Conservation (phyloP, 2,888 invertebrate species). For the Eristalis pertinax region DNA sequence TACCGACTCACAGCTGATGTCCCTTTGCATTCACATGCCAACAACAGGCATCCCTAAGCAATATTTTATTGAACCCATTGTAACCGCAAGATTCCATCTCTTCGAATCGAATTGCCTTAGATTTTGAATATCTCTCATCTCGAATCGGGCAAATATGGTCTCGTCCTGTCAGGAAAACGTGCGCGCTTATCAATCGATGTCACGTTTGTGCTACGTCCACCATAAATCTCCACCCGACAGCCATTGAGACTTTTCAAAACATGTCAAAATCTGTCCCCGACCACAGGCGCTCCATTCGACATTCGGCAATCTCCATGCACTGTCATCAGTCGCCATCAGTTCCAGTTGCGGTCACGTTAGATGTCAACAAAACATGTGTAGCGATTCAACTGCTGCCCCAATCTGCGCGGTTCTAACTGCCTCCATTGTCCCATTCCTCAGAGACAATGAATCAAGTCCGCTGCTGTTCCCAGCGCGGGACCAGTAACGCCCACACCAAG, state of each 20-base stretch:
- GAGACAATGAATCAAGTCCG: conserved; percentile 41
- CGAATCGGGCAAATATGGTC: neutral
- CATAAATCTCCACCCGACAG: neutral
- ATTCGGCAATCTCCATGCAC: neutral
- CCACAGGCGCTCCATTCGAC: neutral
- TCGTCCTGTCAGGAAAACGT: neutral
- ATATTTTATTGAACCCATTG: too few species aligned
- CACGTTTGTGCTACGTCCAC: neutral
- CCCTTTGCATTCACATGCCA: too few species aligned
- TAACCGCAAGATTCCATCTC: neutral
- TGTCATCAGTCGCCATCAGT: neutral
- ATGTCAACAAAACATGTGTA: neutral
- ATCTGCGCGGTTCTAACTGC: neutral
- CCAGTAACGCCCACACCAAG: neutral
- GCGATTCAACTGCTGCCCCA: neutral
- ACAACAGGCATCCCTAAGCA: too few species aligned
- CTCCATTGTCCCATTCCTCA: neutral
- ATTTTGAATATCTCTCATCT: neutral
- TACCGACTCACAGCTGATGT: too few species aligned
- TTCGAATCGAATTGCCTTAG: neutral
- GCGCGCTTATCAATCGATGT: neutral
- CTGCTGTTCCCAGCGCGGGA: neutral
- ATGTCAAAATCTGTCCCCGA: neutral
- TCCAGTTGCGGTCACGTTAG: neutral
- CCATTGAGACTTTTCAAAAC: neutral